phyloP scores from a whole-genome alignment of 2,113 vertebrate genomes.

The Mesoclemmys tuberculata region DNA sequence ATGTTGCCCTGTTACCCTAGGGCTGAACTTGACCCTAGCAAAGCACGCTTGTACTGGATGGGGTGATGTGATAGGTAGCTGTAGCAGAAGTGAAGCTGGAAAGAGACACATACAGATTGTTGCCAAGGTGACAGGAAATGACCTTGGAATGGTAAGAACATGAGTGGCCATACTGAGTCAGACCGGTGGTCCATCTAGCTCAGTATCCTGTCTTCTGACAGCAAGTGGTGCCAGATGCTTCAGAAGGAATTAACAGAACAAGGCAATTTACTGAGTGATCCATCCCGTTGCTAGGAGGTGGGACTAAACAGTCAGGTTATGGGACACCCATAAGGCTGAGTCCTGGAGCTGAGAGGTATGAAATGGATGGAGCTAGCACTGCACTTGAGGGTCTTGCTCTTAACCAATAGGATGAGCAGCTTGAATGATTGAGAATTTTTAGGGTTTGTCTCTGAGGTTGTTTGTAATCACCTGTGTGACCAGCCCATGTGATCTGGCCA shows the following conservation, averaged over 20 bases:
- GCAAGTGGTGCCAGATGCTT: background rate
- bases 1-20: background rate
- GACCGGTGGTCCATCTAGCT: too few relatives aligned
- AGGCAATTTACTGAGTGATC: background rate
- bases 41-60: background rate
- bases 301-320: background rate
- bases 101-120: background rate
- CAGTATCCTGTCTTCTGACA: background rate
- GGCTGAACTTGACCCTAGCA: background rate
- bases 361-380: background rate
- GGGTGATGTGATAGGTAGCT: background rate
- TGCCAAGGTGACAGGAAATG: background rate
- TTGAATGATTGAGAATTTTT: fast-evolving
- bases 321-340: background rate
- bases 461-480: background rate
- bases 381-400: background rate
- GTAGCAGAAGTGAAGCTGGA: background rate
- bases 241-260: background rate
- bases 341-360: background rate
- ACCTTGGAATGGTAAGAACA: background rate
- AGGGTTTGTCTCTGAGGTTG: background rate
- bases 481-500: background rate
- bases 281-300: background rate
- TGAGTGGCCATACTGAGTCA: too few relatives aligned
- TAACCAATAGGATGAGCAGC: background rate